Evolutionary conservation across 1,140 invertebrate genomes (phyloP), one percentile per base, ranked within the genome.

Genomic region (Diuraphis noxia): DNA sequence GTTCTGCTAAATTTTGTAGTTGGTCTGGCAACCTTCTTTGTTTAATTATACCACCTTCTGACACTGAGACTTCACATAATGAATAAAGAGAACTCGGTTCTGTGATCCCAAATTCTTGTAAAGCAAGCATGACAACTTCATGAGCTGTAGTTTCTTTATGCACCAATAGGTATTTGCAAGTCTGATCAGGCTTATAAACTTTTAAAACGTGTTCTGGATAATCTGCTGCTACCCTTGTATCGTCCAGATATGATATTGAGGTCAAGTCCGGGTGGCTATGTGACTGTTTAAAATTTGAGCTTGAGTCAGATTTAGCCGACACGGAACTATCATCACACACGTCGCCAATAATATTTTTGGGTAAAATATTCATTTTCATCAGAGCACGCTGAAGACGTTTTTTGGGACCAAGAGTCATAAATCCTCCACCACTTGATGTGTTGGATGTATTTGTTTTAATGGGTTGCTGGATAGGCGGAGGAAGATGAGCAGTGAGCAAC

Each of bases 101-200:
- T 77, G 97, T 98, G 92, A 99, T 98, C 82, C 98, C 97, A 94
- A 99, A 99, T 94, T 99, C 98, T 93, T 98, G 97, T 52, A 99
- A 95, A 2, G 98, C 97, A 92, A 99, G 94, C 98, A 99, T 99
- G 0, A 99, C 98, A 85, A 99, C 98, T 95, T 99, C 98, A 93
- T 98, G 97, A 1, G 99, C 98, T 41, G 98, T 99, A 6, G 99
- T 99, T 94, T 99, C 99, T 95, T 99, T 99, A 94, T 99, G 98
- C 87, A 99, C 98, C 79, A 99, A 95, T 91, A 99, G 95, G 95
- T 99, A 99, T 94, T 99, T 99, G 95, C 97, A 99, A 8, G 97
- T 98, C 95, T 99, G 99, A 95, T 99, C 99, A 41, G 97, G 96
- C 94, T 97, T 97, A 93, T 97, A 98, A n/a, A 98, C 97, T 95